Conservation (phyloP, 2,888 invertebrate species). For the Leptopilina myrica region DNA sequence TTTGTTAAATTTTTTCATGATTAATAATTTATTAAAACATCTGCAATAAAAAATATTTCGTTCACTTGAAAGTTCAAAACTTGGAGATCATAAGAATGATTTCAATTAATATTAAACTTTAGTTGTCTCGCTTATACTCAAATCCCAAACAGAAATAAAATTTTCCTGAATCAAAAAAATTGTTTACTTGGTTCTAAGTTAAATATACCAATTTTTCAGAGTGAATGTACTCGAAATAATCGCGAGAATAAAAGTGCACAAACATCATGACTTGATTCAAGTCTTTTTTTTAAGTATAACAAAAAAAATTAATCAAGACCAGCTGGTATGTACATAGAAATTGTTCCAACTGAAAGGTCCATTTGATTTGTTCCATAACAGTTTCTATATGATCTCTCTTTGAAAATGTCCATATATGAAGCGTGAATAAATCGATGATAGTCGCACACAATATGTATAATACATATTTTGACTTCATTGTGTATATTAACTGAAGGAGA, state of each 20-base stretch:
- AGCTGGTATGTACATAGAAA: slow-evolving; percentile 5
- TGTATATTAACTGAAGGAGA: slow-evolving; percentile 19
- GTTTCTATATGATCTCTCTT: slow-evolving; percentile 15
- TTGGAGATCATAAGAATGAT: too few species aligned
- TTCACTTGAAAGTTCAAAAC: too few species aligned
- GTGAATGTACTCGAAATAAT: too few species aligned
- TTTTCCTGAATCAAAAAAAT: too few species aligned
- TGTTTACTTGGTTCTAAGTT: too few species aligned
- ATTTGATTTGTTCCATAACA: slow-evolving; percentile 36
- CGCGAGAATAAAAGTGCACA: background rate
- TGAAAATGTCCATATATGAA: slow-evolving; percentile 24
- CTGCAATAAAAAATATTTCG: too few species aligned
- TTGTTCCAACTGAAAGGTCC: background rate
- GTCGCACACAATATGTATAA: background rate
- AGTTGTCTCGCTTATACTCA: too few species aligned
- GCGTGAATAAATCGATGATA: slow-evolving; percentile 29
- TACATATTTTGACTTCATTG: background rate
- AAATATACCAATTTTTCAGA: too few species aligned
- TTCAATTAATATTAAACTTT: too few species aligned
- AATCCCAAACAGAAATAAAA: too few species aligned
- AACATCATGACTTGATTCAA: background rate
- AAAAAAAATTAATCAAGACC: slow-evolving; percentile 6
- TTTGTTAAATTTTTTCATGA: too few species aligned
- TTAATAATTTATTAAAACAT: too few species aligned
- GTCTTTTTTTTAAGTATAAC: background rate